A percentile compares a stretch with the other conserved stretches of the same genome.
Evolutionary conservation across 2,797 vertebrate genomes (phyloP).

Genomic region (Neopelma chrysocephalum): DNA sequence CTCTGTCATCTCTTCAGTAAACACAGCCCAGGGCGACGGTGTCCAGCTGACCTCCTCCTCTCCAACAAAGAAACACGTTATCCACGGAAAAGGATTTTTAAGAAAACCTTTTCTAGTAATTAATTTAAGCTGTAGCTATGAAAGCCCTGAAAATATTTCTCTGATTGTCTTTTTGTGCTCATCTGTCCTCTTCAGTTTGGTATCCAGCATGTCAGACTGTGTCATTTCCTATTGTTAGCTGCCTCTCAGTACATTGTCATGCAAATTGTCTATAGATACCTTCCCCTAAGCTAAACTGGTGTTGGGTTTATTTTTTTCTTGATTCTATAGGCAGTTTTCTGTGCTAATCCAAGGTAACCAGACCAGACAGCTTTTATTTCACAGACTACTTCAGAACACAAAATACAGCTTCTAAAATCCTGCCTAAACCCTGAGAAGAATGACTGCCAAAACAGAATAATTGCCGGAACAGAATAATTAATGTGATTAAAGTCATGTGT

Average conservation of each 20-base stretch:
- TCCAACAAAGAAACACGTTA: neutral
- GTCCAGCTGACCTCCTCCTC: neutral
- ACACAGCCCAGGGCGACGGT: neutral
- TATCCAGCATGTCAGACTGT: neutral
- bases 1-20: neutral
- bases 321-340: conserved; percentile 28
- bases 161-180: neutral
- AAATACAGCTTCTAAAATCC: conserved; percentile 14
- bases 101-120: neutral
- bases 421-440: neutral
- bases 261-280: neutral
- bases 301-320: neutral
- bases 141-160: neutral
- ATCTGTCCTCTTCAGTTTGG: neutral
- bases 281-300: neutral
- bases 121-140: neutral
- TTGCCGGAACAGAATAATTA: conserved; percentile 11
- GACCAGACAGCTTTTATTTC: conserved; percentile 31
- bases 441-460: neutral
- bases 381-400: neutral
- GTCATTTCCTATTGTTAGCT: neutral
- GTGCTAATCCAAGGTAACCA: conserved; percentile 28
- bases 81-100: neutral
- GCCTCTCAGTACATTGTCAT: neutral
- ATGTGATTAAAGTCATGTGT: neutral